Evolutionary conservation across 2,797 vertebrate genomes (phyloP), one percentile per base, ranked within the genome.

Genomic region (Bradypodion ventrale): DNA sequence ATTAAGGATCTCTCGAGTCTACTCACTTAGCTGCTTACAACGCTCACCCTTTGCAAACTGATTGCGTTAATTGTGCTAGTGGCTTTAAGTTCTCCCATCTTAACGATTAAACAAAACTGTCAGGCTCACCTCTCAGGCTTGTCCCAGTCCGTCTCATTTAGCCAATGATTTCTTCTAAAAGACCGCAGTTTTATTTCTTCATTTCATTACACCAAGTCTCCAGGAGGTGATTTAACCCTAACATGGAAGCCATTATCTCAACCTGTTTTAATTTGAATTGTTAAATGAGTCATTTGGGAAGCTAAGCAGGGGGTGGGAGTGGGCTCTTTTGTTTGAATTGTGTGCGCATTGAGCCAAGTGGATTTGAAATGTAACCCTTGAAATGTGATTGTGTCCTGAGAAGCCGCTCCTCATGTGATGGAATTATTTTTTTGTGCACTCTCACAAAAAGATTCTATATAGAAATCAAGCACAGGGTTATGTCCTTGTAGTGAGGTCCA

Each of bases 191-290:
- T 4, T 4, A 85, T 88, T 27, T 89, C 89, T 92, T 65, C 46
- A 37, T 92, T 93, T 94, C 82, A 88, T 88, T 92, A 90, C 80
- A 87, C 68, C 15, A 60, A 76, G 68, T 87, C 80, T 87, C 83
- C 80, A 69, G 91, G 94, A 95, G 70, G 84, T 81, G 91, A 91
- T 90, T 87, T 92, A 87, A 89, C 82, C 92, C 89, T 89, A 87
- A 93, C 94, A 93, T 89, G 83, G 74, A 75, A 79, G 49, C 91
- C 44, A 85, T 92, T 94, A 92, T 87, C 78, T 87, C 84, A 92
- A 85, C 83, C 40, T 66, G 35, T 74, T 90, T 94, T 95, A 90
- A 89, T 93, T 86, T 92, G 88, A 88, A 83, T 76, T 86, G 86
- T 89, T 90, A 92, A 87, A 91, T 88, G 85, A 91, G 82, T 93